phyloP scores from a whole-genome alignment of 1,140 invertebrate genomes.

The Ips nitidus region DNA sequence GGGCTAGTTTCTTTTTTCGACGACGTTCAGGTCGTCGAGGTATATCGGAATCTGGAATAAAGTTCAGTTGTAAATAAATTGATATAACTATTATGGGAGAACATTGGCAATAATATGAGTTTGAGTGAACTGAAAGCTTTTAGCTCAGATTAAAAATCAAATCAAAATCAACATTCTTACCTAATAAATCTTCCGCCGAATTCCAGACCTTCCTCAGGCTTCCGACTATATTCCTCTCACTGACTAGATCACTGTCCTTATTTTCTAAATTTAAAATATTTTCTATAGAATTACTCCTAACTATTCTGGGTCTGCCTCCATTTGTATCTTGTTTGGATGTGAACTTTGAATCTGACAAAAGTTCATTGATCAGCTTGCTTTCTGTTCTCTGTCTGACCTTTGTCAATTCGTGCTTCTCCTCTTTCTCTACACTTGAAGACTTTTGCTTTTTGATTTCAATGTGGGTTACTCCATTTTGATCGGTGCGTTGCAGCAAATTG shows the following conservation, averaged over 20 bases:
- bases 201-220: slow-evolving; percentile 47
- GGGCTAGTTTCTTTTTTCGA: slow-evolving; percentile 45
- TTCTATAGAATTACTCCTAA: slow-evolving; percentile 40
- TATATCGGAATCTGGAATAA: slow-evolving; percentile 30
- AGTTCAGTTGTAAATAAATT: not conserved
- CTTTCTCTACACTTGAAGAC: slow-evolving; percentile 16
- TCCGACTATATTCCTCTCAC: slow-evolving; percentile 22
- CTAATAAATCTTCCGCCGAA: slow-evolving; percentile 47
- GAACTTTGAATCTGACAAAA: slow-evolving; percentile 24
- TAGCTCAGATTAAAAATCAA: too few relatives aligned
- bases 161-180: slow-evolving; percentile 12
- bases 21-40: slow-evolving; percentile 47
- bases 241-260: slow-evolving; percentile 41
- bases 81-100: not conserved
- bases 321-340: slow-evolving; percentile 33
- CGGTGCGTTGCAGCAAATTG: slow-evolving; percentile 51
- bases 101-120: not conserved
- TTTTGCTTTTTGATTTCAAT: slow-evolving; percentile 50
- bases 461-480: slow-evolving; percentile 53
- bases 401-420: slow-evolving; percentile 22
- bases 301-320: slow-evolving; percentile 27
- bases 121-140: not conserved
- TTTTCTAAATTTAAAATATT: slow-evolving; percentile 39
- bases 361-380: slow-evolving; percentile 35
- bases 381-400: slow-evolving; percentile 39